Base-by-base conservation (phyloP, 2,888 invertebrate genomes). In the Lasioglossum marginatum region DNA sequence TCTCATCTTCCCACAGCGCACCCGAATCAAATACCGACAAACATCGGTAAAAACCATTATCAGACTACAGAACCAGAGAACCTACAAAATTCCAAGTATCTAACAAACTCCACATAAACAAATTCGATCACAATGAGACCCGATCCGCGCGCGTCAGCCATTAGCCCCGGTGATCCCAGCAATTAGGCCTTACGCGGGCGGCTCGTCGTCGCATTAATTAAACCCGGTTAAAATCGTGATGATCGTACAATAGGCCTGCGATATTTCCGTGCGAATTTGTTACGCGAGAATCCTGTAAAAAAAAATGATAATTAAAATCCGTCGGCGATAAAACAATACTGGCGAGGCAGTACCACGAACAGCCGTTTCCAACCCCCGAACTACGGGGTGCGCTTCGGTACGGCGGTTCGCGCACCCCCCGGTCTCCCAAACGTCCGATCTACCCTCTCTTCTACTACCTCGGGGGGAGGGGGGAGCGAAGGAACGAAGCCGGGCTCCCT, bases 331-430 rank as follows among this genome's bases (percentile, higher is more conserved):
- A 60, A 76, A 85, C 85, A 81, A 86, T 85, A 81, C 75, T 37
- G 70, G 45, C 57, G 63, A 34, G 76, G 74, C 68, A 81, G 81
- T 63, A 78, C 73, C 60, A 68, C 68, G 81, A 73, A 68, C 78
- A 81, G 78, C 81, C 85, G 86, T 86, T 77, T 81, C 81, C 75
- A 85, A 79, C 81, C 81, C 84, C 85, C 77, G 80, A 79, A 77
- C 85, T 37, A 45, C 57, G 57, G 57, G 57, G 57, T 57, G 57
- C 57, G 57, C 57, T 57, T 57, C 57, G 57, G n/a, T 57, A 57
- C 71, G 81, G 85, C 91, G 91, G 91, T 93, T 88, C 88, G 91
- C 92, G 92, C 93, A 91, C 57, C 91, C 92, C 93, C 92, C 92
- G 90, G 90, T 88, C 89, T 91, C 91, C 88, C 80, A 79, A 87